Evolutionary conservation across 2,888 invertebrate genomes (phyloP), one percentile per base, ranked within the genome.

Genomic region (Subacronicta megacephala): DNA sequence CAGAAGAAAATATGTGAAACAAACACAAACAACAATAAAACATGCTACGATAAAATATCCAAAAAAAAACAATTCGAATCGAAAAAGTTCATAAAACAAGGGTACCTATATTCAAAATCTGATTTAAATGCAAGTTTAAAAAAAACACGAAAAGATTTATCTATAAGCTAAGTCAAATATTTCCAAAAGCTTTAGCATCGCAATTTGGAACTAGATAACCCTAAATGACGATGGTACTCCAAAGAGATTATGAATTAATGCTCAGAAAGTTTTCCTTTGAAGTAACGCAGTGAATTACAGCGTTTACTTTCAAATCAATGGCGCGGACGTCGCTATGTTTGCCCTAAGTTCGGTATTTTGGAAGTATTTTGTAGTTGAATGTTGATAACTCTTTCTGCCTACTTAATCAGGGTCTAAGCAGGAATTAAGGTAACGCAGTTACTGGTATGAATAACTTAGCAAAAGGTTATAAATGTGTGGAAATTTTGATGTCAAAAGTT

Each of bases 141-240:
- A 15, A 37, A 10, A 20, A 37, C 13, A 26, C 16, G 12, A n/a
- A 41, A 36, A 35, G n/a, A 20, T 45, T 65, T 29, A 18, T 38
- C 16, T n/a, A 29, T 10, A 13, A 31, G 38, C 29, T 13, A 10
- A 38, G 13, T 17, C 10, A 10, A 38, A 38, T 29, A 10, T 26
- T 47, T 17, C 26, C n/a, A 47, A 47, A 18, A 13, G 18, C 16
- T 18, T 38, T 3, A 20, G 7, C 15, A 16, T 23, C 45, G 29
- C 37, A 38, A 43, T 47, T 35, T n/a, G 9, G 12, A 56, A 57
- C 35, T 26, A 65, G 58, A 41, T 45, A 50, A 33, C 18, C 18
- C 35, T 20, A 16, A 12, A 35, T 33, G 15, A 7, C 4, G 3
- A 15, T 9, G 16, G 5, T 43, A 31, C 23, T n/a, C 10, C n/a